These are phyloP conservation scores for Catharus fuscescens DNA, from an alignment of 2,113 vertebrate species.

Conservation along the genomic window DNA sequence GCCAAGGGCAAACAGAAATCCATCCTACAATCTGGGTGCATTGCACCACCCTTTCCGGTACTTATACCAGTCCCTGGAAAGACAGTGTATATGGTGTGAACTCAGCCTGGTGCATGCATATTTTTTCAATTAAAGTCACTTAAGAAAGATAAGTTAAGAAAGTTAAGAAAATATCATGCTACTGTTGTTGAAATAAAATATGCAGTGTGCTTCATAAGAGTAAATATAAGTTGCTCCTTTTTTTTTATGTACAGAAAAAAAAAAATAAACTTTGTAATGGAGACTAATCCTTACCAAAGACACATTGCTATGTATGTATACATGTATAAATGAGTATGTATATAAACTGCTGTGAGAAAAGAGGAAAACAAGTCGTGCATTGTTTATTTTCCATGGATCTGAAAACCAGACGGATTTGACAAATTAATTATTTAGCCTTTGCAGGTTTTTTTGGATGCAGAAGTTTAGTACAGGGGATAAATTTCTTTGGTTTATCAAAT, in stretches of 20 bases:
- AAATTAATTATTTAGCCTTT: background rate
- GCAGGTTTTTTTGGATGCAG: background rate
- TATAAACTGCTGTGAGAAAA: background rate
- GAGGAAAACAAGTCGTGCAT: background rate
- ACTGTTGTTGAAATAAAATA: background rate
- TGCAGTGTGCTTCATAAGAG: background rate
- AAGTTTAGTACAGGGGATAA: background rate
- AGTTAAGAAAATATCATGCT: background rate
- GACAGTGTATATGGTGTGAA: background rate
- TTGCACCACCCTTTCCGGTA: background rate
- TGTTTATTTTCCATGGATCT: background rate
- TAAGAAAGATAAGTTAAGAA: background rate
- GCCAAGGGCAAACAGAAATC: background rate
- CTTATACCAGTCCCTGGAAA: background rate
- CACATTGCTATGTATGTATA: rapidly evolving
- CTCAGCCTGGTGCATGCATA: background rate
- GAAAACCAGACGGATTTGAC: background rate
- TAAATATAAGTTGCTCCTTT: background rate
- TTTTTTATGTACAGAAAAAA: background rate
- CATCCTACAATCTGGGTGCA: background rate
- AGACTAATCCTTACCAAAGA: background rate
- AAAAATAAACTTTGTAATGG: background rate
- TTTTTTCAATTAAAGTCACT: background rate
- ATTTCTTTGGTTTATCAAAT: background rate
- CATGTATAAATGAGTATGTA: too few relatives aligned